phyloP scores from a whole-genome alignment of 2,888 invertebrate species.

The Diabrotica balteata region DNA sequence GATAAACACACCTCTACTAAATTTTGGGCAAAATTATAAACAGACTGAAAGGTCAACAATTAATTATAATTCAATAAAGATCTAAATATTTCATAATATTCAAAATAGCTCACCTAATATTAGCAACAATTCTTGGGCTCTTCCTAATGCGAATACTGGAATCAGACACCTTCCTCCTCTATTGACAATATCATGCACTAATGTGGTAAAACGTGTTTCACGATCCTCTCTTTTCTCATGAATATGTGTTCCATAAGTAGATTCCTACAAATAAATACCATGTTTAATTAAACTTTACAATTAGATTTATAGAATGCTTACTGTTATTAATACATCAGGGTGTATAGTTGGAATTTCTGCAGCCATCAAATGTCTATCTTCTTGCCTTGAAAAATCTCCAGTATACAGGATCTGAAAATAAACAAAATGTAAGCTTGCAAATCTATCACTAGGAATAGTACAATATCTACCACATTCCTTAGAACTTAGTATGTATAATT shows the following conservation, averaged over 20 bases:
- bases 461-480: not conserved
- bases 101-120: constrained; percentile 62
- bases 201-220: constrained; percentile 89
- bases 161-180: constrained; percentile 98
- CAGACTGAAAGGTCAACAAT: too few relatives aligned
- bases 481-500: constrained; percentile 2
- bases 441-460: too few relatives aligned
- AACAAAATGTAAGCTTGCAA: too few relatives aligned
- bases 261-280: constrained; percentile 70
- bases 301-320: constrained; percentile 28
- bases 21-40: too few relatives aligned
- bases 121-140: constrained; percentile 94
- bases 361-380: constrained; percentile 98
- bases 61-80: too few relatives aligned
- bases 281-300: not conserved
- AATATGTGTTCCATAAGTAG: constrained; percentile 98
- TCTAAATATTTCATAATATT: too few relatives aligned
- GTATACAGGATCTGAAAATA: constrained; percentile 81
- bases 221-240: constrained; percentile 98
- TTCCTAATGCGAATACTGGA: constrained; percentile 97
- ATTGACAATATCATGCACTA: constrained; percentile 94
- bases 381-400: constrained; percentile 98
- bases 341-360: constrained; percentile 96
- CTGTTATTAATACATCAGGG: constrained; percentile 95
- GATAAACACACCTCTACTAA: too few relatives aligned